phyloP scores from a whole-genome alignment of 1,140 invertebrate species.

The Brachionus rubens region DNA sequence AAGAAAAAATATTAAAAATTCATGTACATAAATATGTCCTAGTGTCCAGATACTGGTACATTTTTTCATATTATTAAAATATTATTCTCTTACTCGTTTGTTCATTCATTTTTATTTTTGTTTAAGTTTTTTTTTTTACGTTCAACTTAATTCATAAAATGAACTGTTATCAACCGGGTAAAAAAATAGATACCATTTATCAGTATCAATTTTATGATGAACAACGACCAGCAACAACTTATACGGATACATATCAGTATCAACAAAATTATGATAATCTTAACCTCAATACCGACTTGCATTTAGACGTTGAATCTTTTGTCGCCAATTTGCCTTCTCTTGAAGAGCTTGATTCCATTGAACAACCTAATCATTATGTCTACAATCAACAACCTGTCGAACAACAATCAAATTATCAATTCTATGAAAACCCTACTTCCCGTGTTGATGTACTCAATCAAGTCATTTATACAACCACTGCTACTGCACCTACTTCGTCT shows the following conservation, averaged over 20 bases:
- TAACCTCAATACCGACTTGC: not conserved
- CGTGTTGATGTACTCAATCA: not conserved
- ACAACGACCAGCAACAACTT: not conserved
- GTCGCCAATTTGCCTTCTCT: slow-evolving; percentile 2
- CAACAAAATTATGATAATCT: not conserved
- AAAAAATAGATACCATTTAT: not conserved
- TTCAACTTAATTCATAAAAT: not conserved
- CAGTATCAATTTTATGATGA: not conserved
- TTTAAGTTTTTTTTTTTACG: not conserved
- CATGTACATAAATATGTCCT: slow-evolving; percentile 19
- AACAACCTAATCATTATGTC: not conserved
- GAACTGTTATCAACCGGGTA: slow-evolving; percentile 22
- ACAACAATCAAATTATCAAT: not conserved
- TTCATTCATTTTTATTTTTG: not conserved
- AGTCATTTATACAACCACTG: not conserved
- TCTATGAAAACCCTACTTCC: not conserved
- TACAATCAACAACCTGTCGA: not conserved
- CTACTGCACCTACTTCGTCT: not conserved
- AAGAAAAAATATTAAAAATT: too few relatives aligned
- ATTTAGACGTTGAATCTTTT: slow-evolving; percentile 32
- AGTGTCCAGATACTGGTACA: slow-evolving; percentile 35
- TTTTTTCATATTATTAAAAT: not conserved
- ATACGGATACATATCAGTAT: not conserved
- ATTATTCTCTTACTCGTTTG: not conserved
- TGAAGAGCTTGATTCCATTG: slow-evolving; percentile 2